Conservation (phyloP, 2,797 vertebrate genomes). For the Melanotaenia parkinsoni region DNA sequence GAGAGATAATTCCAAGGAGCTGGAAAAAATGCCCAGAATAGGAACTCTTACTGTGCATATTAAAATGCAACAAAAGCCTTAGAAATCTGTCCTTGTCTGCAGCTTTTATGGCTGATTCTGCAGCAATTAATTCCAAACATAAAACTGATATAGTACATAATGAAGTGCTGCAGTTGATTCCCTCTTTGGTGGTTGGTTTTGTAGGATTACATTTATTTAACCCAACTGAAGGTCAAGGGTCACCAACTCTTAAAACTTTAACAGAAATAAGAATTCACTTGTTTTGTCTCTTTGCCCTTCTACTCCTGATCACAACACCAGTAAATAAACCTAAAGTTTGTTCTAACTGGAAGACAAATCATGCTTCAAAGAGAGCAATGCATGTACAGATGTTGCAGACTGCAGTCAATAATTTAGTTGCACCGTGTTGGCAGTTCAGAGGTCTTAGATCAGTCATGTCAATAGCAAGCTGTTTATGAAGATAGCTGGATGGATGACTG, state of each 20-base stretch:
- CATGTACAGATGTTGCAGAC: constrained; percentile 52
- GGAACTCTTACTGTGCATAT: neutral
- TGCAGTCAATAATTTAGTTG: constrained; percentile 22
- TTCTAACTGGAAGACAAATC: constrained; percentile 69
- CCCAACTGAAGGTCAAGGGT: neutral
- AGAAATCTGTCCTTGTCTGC: constrained; percentile 10
- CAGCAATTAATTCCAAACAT: constrained; percentile 12
- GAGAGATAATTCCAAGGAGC: constrained; percentile 1
- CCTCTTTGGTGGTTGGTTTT: constrained; percentile 50
- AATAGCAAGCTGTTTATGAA: constrained; percentile 12
- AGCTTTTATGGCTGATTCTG: constrained; percentile 33
- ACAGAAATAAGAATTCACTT: neutral
- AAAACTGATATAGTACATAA: constrained; percentile 23
- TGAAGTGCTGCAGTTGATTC: constrained; percentile 27
- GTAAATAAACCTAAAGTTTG: constrained; percentile 19
- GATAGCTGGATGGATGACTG: constrained; percentile 24
- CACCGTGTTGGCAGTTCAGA: constrained; percentile 52
- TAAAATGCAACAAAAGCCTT: constrained; percentile 6
- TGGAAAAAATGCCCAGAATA: neutral
- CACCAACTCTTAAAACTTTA: neutral
- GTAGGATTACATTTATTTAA: neutral
- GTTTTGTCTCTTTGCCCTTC: constrained; percentile 11
- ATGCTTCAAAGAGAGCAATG: constrained; percentile 61
- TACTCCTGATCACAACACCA: constrained; percentile 21
- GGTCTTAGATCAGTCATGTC: constrained; percentile 20